A percentile compares a stretch with the other conserved stretches of the same genome.
Evolutionary conservation across 2,888 invertebrate genomes (phyloP).

Genomic region (Nycteola revayana): DNA sequence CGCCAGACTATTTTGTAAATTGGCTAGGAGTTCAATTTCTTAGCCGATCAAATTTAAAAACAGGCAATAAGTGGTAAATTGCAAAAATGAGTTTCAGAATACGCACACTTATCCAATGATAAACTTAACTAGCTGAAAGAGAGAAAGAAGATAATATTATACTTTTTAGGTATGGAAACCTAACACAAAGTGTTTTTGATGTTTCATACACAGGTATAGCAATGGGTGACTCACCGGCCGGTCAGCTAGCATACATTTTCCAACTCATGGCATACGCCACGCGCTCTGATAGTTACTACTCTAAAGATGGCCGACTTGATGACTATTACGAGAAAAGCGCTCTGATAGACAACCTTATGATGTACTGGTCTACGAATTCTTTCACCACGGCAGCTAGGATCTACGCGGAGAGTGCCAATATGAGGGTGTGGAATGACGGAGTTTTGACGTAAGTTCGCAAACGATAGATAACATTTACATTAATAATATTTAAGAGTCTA

Average conservation of each 20-base stretch:
- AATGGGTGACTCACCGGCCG: constrained; percentile 19
- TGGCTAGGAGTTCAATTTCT: no score
- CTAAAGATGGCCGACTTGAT: constrained; percentile 9
- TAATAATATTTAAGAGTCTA: no score
- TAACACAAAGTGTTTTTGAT: not conserved
- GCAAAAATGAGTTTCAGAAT: no score
- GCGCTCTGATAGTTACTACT: constrained; percentile 1
- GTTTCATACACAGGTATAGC: constrained; percentile 13
- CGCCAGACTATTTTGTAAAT: no score
- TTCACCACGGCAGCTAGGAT: constrained; percentile 15
- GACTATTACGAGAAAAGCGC: constrained; percentile 14
- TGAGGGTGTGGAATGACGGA: constrained; percentile 19
- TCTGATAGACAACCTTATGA: constrained; percentile 27
- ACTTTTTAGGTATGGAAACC: no score
- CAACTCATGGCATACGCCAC: constrained; percentile 9
- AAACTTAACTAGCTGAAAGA: no score
- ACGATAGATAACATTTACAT: no score
- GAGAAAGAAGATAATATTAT: no score
- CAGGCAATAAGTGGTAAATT: no score
- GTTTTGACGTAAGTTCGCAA: constrained; percentile 57
- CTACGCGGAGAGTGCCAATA: constrained; percentile 19
- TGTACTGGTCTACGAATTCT: constrained; percentile 18
- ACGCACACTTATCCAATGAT: no score
- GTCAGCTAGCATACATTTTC: constrained; percentile 19
- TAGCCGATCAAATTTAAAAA: no score